Conservation (phyloP, 2,113 vertebrate species). For the Tenrec ecaudatus region DNA sequence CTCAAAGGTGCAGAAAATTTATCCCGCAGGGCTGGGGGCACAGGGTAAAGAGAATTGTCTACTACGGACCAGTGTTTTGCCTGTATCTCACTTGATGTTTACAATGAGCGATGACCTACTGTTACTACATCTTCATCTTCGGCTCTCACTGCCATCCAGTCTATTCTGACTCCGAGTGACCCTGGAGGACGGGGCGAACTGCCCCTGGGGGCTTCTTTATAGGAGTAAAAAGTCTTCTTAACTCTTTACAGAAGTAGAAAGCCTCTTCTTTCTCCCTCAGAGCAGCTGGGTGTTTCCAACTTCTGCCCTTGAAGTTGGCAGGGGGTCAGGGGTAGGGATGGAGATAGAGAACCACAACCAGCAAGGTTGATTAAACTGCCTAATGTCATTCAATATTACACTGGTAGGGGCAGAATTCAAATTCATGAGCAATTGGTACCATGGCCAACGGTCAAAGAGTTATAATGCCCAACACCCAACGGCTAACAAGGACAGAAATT, state of each 20-base stretch:
- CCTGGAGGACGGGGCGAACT: background rate
- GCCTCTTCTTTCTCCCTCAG: too few relatives aligned
- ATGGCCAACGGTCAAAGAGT: background rate
- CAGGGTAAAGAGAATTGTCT: background rate
- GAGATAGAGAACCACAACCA: too few relatives aligned
- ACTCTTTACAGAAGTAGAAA: too few relatives aligned
- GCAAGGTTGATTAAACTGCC: background rate
- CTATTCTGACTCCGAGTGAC: too few relatives aligned
- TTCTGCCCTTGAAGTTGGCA: too few relatives aligned
- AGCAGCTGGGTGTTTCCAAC: too few relatives aligned
- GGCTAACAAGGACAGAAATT: background rate
- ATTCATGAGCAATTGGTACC: background rate
- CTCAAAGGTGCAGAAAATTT: background rate
- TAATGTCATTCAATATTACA: too few relatives aligned
- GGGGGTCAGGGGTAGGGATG: too few relatives aligned
- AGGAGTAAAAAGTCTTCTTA: too few relatives aligned
- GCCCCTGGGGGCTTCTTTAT: too few relatives aligned
- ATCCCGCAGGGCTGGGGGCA: too few relatives aligned
- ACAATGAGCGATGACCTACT: background rate
- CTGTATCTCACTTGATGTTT: background rate
- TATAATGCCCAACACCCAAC: background rate
- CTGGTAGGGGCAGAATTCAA: background rate
- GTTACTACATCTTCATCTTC: background rate
- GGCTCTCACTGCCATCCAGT: too few relatives aligned
- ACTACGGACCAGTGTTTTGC: background rate